phyloP scores from a whole-genome alignment of 1,140 invertebrate genomes.

The Bombus difficillimus region DNA sequence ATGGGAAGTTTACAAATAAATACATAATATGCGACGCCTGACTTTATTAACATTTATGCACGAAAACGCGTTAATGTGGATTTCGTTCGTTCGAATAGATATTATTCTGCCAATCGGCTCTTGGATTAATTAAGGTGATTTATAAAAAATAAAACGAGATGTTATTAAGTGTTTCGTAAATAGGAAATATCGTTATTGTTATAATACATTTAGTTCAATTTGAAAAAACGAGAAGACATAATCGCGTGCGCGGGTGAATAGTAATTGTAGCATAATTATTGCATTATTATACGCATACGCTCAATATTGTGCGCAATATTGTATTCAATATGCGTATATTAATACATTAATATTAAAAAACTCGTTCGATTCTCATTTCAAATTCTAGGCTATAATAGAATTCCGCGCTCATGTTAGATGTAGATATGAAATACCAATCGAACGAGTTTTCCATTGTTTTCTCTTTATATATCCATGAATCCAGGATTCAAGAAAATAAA shows the following conservation, averaged over 20 bases:
- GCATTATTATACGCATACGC: slow-evolving; percentile 31
- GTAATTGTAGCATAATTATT: slow-evolving; percentile 47
- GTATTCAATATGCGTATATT: slow-evolving; percentile 27
- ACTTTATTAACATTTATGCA: slow-evolving; percentile 56
- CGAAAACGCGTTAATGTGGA: slow-evolving; percentile 47
- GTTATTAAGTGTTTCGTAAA: slow-evolving; percentile 54
- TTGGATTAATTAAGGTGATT: slow-evolving; percentile 11
- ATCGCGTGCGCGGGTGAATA: neutral
- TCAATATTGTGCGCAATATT: slow-evolving; percentile 3
- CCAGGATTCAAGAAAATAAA: slow-evolving; percentile 73
- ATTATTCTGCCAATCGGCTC: slow-evolving; percentile 29
- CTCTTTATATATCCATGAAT: slow-evolving; percentile 47
- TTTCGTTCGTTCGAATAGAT: slow-evolving; percentile 54
- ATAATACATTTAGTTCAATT: slow-evolving; percentile 59
- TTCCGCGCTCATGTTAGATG: slow-evolving; percentile 24
- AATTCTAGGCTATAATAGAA: slow-evolving; percentile 34
- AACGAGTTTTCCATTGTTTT: slow-evolving; percentile 39
- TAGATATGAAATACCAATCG: slow-evolving; percentile 43
- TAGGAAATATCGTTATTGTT: slow-evolving; percentile 59
- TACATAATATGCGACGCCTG: slow-evolving; percentile 64
- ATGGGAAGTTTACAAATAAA: slow-evolving; percentile 64
- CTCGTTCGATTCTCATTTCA: slow-evolving; percentile 37
- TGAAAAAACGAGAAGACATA: neutral
- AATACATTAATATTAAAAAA: slow-evolving; percentile 35
- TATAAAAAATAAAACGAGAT: slow-evolving; percentile 39